phyloP scores from a whole-genome alignment of 2,888 invertebrate genomes.

The Eucera pruinosa region DNA sequence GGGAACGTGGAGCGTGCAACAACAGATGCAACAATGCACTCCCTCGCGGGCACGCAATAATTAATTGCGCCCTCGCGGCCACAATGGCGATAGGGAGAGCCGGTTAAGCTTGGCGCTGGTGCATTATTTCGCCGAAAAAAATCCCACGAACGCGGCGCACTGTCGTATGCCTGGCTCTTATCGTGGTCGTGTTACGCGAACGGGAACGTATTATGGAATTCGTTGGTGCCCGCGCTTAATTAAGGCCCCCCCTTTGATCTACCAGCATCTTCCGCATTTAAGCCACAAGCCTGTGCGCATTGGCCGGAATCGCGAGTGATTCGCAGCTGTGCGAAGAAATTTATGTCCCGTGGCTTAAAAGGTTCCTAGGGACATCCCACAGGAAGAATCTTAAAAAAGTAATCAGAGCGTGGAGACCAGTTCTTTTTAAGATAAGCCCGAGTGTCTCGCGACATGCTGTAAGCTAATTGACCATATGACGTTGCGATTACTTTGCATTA shows the following conservation, averaged over 20 bases:
- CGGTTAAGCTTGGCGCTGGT: slow-evolving; percentile 38
- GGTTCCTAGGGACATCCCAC: slow-evolving; percentile 17
- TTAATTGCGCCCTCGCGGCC: slow-evolving; percentile 80
- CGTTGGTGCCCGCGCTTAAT: slow-evolving; percentile 68
- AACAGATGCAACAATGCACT: slow-evolving; percentile 78
- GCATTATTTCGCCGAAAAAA: slow-evolving; percentile 76
- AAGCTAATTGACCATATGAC: neutral
- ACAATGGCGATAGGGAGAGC: slow-evolving; percentile 72
- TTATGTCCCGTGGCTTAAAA: slow-evolving; percentile 11
- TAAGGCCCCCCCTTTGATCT: slow-evolving; percentile 57
- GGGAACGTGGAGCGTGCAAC: slow-evolving; percentile 60
- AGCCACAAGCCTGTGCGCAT: slow-evolving; percentile 10
- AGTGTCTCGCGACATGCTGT: neutral
- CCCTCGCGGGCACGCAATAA: slow-evolving; percentile 79
- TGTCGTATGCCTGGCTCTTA: slow-evolving; percentile 60
- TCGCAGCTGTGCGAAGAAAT: slow-evolving; percentile 37
- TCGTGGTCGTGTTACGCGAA: slow-evolving; percentile 69
- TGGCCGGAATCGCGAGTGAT: slow-evolving; percentile 25
- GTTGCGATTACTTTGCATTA: neutral
- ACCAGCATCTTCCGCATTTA: slow-evolving; percentile 59
- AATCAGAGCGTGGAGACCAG: too few relatives aligned
- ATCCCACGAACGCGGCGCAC: slow-evolving; percentile 69
- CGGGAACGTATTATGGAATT: slow-evolving; percentile 70
- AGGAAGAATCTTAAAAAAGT: neutral
- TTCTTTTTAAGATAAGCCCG: neutral